Base-by-base conservation (phyloP, 2,113 vertebrate genomes). In the Saguinus midas region DNA sequence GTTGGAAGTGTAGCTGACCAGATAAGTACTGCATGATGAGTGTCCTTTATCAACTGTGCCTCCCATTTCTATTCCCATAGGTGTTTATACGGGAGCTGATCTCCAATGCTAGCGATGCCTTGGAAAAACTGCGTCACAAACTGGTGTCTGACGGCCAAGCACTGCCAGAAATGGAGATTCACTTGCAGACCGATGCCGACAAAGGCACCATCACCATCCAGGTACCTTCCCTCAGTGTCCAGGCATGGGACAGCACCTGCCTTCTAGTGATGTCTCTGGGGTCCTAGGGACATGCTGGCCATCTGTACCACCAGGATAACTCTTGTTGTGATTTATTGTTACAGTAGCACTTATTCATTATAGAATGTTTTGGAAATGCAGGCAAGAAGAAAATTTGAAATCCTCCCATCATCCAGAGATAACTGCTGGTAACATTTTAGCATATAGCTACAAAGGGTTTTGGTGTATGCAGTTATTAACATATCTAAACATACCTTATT, bases 1-100 rank as follows among this genome's bases (percentile, higher is more conserved):
- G 13, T 37, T 37, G 50, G 37, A 66, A 4, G 40, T 16, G 12
- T 78, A 32, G 68, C n/a, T 20, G 45, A 32, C n/a, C 79, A 8
- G n/a, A 4, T 16, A 52, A 57, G 2, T 1, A 5, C 81, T 8
- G 5, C 5, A 4, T 32, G 2, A 5, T 18, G 1, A 1, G 3
- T 6, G 0, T 57, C 23, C 2, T 40, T 78, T 1, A 6, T 4
- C 3, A 25, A 29, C 27, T 6, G 5, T 45, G 1, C 64, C 80
- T 76, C 80, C 32, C 52, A 1, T 48, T 66, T 72, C 40, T 6
- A 0, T 35, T 0, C 84, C 57, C 16, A 11, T 75, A 99, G 99
- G 99, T 99, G 1, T 99, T 99, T 80, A 99, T 99, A 96, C 98
- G 99, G 80, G 99, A 99, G 98, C 98, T 99, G 95, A 99, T 99